Evolutionary conservation across 2,888 invertebrate species (phyloP).

Genomic region (Diarsia brunnea): DNA sequence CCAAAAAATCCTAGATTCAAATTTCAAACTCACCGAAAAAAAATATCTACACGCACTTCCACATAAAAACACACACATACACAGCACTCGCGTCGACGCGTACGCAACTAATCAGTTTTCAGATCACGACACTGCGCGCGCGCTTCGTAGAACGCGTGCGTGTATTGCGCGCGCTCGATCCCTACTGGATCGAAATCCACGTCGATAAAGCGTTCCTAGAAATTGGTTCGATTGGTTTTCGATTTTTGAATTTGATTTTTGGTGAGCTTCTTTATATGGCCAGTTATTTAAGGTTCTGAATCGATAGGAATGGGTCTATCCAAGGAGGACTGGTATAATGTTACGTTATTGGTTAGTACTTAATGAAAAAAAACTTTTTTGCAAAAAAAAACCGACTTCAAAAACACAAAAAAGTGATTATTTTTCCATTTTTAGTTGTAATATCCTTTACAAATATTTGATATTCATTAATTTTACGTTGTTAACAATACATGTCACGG

Average conservation of each 20-base stretch:
- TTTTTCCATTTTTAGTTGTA: too few species aligned
- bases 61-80: conserved; percentile 63
- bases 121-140: conserved; percentile 79
- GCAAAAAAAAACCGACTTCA: too few species aligned
- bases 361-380: too few species aligned
- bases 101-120: conserved; percentile 77
- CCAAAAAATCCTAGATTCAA: conserved; percentile 44
- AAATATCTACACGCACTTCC: conserved; percentile 65
- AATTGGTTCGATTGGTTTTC: conserved; percentile 53
- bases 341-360: too few species aligned
- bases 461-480: too few species aligned
- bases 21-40: conserved; percentile 65
- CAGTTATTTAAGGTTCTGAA: background rate
- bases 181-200: conserved; percentile 69
- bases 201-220: conserved; percentile 63
- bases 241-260: conserved; percentile 48
- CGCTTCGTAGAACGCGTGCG: conserved; percentile 86
- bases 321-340: too few species aligned
- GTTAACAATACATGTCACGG: too few species aligned
- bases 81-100: conserved; percentile 68
- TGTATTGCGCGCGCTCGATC: conserved; percentile 73
- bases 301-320: too few species aligned
- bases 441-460: too few species aligned
- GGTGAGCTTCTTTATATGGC: background rate
- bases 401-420: too few species aligned